phyloP scores from a whole-genome alignment of 2,113 vertebrate genomes.

The zebrafish (Danio rerio) region GRCz12tu NC_133184.1:50614001-50614500 shows the following conservation, averaged over 20 bases:
- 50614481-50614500: background rate
- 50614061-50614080: too few species aligned
- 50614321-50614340: constrained; percentile 81
- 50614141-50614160: too few species aligned
- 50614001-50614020: too few species aligned
- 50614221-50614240: constrained; percentile 75
- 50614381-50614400: constrained; percentile 77
- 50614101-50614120: too few species aligned
- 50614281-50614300: constrained; percentile 76
- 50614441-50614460: too few species aligned
- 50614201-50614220: background rate
- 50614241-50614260: constrained; percentile 79
- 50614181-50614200: background rate
- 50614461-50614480: too few species aligned
- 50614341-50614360: constrained; percentile 78
- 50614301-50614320: constrained; percentile 79
- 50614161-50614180: too few species aligned
- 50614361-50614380: constrained; percentile 76
- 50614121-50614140: too few species aligned
- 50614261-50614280: constrained; percentile 79
- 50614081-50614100: too few species aligned
- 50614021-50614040: too few species aligned
- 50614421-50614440: too few species aligned
- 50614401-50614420: constrained; percentile 60
- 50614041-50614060: too few species aligned